phyloP scores from a whole-genome alignment of 2,888 invertebrate genomes.

The Tiliacea citrago region DNA sequence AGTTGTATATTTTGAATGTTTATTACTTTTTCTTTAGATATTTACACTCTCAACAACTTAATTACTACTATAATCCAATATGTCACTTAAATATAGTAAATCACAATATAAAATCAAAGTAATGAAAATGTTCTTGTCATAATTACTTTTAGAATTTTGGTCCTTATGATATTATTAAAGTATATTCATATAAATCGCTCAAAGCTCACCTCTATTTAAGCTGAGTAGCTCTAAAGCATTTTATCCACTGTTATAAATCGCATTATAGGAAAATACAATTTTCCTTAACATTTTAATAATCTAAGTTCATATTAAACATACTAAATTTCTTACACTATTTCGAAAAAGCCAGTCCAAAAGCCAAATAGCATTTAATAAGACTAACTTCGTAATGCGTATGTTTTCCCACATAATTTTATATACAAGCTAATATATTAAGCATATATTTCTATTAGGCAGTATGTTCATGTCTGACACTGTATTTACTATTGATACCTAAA shows the following conservation, averaged over 20 bases:
- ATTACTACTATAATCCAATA: conserved; percentile 81
- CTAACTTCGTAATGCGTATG: conserved; percentile 90
- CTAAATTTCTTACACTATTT: conserved; percentile 82
- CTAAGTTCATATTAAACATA: conserved; percentile 78
- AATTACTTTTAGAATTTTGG: conserved; percentile 79
- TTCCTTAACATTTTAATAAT: conserved; percentile 70
- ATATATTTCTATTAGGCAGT: conserved; percentile 66
- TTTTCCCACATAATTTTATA: conserved; percentile 89
- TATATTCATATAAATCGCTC: conserved; percentile 61
- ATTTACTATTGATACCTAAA: conserved; percentile 57
- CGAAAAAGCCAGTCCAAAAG: conserved; percentile 88
- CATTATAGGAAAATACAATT: conserved; percentile 73
- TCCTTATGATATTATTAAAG: conserved; percentile 69
- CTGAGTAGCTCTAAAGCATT: conserved; percentile 55
- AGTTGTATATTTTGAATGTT: conserved; percentile 77
- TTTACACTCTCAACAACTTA: conserved; percentile 83
- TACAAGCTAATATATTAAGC: conserved; percentile 81
- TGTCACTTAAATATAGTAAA: conserved; percentile 83
- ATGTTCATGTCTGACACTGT: conserved; percentile 48
- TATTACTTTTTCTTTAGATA: conserved; percentile 82
- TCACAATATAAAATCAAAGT: conserved; percentile 85
- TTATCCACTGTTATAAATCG: conserved; percentile 57
- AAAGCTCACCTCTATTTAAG: conserved; percentile 53
- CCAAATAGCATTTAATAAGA: conserved; percentile 86
- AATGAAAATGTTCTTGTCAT: conserved; percentile 73